Evolutionary conservation across 2,113 vertebrate species (phyloP).

Genomic region (Andinoacara biseriatus): DNA sequence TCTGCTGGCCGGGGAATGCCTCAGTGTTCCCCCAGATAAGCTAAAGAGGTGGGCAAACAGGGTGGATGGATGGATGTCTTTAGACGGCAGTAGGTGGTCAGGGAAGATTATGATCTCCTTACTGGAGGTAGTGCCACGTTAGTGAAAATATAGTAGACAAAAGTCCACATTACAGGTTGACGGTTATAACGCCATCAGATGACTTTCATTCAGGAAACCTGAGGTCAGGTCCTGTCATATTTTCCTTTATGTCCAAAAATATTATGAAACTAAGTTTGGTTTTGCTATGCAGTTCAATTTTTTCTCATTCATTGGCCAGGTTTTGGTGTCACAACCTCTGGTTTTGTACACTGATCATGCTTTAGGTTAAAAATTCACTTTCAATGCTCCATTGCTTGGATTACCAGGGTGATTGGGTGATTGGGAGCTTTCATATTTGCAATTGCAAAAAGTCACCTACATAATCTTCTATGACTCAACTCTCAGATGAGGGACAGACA

Average conservation of each 20-base stretch:
- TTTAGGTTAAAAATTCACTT: neutral
- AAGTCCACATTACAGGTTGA: rapidly evolving
- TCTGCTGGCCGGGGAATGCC: too few species aligned
- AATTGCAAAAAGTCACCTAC: neutral
- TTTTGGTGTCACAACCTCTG: neutral
- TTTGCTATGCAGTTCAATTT: neutral
- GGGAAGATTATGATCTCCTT: neutral
- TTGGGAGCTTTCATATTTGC: neutral
- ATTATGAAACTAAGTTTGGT: neutral
- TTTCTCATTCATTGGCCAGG: rapidly evolving
- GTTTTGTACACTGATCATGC: neutral
- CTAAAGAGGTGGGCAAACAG: too few species aligned
- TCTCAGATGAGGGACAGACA: neutral
- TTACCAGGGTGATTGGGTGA: neutral
- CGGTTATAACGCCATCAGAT: neutral
- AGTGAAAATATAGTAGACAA: neutral
- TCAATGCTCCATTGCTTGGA: neutral
- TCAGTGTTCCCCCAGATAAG: too few species aligned
- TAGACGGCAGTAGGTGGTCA: neutral
- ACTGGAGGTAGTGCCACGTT: neutral
- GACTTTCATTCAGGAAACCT: neutral
- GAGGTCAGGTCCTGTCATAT: too few species aligned
- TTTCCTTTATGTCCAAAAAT: neutral
- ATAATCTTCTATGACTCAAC: neutral
- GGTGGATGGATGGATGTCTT: rapidly evolving